Base-by-base conservation (phyloP, 2,888 invertebrate species). In the Euclidia mi region DNA sequence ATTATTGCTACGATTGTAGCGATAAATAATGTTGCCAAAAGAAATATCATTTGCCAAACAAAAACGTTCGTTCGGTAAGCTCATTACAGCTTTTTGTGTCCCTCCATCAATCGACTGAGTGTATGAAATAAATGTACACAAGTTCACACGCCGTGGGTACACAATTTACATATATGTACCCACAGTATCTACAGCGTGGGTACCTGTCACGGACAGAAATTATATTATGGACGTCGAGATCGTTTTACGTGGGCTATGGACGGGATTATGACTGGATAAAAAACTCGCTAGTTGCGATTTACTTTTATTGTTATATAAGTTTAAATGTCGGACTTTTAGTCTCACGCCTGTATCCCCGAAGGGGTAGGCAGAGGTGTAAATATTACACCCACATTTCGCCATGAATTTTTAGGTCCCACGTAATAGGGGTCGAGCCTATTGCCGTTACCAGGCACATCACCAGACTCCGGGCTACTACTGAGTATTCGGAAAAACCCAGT, bases 171-270 rank as follows among this genome's bases (percentile, higher is more conserved):
- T 49, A 45, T 29, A n/a, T n/a, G n/a, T n/a, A n/a, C n/a, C n/a
- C n/a, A n/a, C n/a, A n/a, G 28, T 45, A 40, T n/a, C 28, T 47
- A 48, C 14, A 28, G 43, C 6, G 35, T 38, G 43, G 55, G 48
- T 44, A 55, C 55, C 47, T 79, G 78, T 79, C 78, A 79, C 37
- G 48, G 18, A 43, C 78, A 79, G 78, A 73, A 75, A 76, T 77
- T 73, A 71, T 73, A 59, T 71, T 65, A 72, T 45, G 38, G 55
- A 48, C 51, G 61, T 59, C 50, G 56, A 56, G n/a, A 52, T 56
- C 57, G 56, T 49, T 60, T 64, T 67, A 56, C 61, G 48, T 32
- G 53, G n/a, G n/a, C n/a, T n/a, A n/a, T 53, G 65, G 29, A 45
- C 50, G 68, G 44, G 65, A 47, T 12, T 9, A 29, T 29, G 14